Evolutionary conservation across 2,797 vertebrate genomes (phyloP).

Genomic region (Hirundo rustica): DNA sequence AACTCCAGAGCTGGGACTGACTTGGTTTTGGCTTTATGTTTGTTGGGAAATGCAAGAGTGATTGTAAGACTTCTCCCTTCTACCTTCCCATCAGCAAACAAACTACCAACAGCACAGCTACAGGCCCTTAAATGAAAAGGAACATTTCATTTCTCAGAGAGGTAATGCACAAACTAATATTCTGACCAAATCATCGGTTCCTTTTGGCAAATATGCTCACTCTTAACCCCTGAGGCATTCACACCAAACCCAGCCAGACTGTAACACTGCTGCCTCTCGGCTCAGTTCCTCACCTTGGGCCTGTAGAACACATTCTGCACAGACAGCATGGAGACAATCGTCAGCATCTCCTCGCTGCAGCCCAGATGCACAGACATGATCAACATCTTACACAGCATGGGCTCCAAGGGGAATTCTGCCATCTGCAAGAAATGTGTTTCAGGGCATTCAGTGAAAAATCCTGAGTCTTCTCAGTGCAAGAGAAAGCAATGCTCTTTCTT

Average conservation of each 20-base stretch:
- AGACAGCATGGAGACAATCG: slow-evolving; percentile 97
- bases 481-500: not conserved
- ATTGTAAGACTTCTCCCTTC: not conserved
- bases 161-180: fast-evolving
- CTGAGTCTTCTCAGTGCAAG: not conserved
- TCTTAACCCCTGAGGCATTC: not conserved
- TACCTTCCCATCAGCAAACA: not conserved
- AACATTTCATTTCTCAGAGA: not conserved
- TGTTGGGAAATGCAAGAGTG: not conserved
- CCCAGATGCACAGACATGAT: slow-evolving; percentile 99
- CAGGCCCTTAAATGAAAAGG: not conserved
- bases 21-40: not conserved
- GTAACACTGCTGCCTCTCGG: not conserved
- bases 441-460: not conserved
- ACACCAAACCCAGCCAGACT: not conserved
- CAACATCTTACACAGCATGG: slow-evolving; percentile 99
- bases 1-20: not conserved
- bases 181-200: not conserved
- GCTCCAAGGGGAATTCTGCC: slow-evolving; percentile 98
- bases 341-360: slow-evolving; percentile 98
- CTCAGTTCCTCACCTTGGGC: slow-evolving; percentile 83
- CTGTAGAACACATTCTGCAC: slow-evolving; percentile 99
- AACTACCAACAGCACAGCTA: not conserved
- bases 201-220: not conserved
- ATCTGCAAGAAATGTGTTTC: slow-evolving; percentile 79